A percentile compares a stretch with the other conserved stretches of the same genome.
phyloP scores from a whole-genome alignment of 2,113 vertebrate species.

The Scopus umbretta region DNA sequence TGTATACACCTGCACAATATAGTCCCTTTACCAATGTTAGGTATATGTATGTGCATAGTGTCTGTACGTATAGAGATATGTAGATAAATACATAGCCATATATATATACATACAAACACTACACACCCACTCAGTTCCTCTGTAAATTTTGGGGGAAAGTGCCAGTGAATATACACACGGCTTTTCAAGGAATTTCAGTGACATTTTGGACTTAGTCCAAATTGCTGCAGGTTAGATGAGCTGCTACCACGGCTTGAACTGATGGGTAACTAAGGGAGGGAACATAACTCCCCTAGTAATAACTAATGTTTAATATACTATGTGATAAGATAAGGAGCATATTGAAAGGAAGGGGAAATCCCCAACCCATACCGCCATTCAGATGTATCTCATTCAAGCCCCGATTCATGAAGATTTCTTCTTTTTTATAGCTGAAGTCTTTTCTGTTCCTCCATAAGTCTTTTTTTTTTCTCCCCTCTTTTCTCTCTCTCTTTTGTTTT shows the following conservation, averaged over 20 bases:
- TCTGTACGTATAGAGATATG: slow-evolving; percentile 15
- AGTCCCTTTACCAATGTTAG: slow-evolving; percentile 50
- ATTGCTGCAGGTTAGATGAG: slow-evolving; percentile 56
- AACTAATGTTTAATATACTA: slow-evolving; percentile 42
- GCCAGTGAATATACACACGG: slow-evolving; percentile 69
- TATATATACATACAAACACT: slow-evolving; percentile 49
- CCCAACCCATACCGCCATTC: slow-evolving; percentile 43
- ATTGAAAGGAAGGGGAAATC: slow-evolving; percentile 41
- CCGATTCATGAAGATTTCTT: slow-evolving; percentile 41
- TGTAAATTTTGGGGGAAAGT: slow-evolving; percentile 29
- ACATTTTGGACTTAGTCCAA: slow-evolving; percentile 61
- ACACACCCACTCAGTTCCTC: slow-evolving; percentile 52
- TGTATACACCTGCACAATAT: slow-evolving; percentile 66
- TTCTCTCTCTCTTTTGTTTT: neutral
- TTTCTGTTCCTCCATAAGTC: slow-evolving; percentile 6
- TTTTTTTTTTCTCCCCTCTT: neutral
- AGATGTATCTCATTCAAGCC: slow-evolving; percentile 55
- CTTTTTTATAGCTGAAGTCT: slow-evolving; percentile 47
- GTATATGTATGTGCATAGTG: neutral
- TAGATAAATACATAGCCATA: neutral
- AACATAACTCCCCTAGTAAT: slow-evolving; percentile 30
- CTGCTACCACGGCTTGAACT: slow-evolving; percentile 56
- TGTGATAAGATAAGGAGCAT: slow-evolving; percentile 51
- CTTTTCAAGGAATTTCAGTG: slow-evolving; percentile 63
- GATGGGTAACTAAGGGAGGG: slow-evolving; percentile 48